A percentile compares a stretch with the other conserved stretches of the same genome.
Conservation (phyloP, 2,113 vertebrate species). For the Ursus arctos region DNA sequence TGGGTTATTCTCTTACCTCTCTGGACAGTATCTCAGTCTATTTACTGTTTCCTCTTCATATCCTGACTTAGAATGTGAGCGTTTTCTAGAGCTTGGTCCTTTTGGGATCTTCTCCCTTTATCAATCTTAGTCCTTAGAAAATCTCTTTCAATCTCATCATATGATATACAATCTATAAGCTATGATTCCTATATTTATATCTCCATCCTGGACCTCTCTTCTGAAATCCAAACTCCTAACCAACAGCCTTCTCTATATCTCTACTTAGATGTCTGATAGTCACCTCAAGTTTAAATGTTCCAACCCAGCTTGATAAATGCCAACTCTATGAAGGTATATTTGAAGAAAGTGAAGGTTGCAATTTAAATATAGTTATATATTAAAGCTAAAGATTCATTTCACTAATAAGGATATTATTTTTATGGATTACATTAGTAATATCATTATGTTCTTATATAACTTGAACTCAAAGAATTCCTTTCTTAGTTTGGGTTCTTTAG, state of each 20-base stretch:
- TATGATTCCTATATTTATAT: not conserved
- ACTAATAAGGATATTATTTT: not conserved
- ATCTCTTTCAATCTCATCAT: not conserved
- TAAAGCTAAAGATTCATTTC: not conserved
- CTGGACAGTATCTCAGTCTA: not conserved
- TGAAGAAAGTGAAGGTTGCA: not conserved
- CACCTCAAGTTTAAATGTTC: not conserved
- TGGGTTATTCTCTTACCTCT: not conserved
- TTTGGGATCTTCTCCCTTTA: not conserved
- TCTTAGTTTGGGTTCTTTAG: not conserved
- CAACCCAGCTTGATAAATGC: not conserved
- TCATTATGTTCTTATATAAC: not conserved
- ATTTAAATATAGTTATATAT: not conserved
- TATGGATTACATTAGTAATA: not conserved
- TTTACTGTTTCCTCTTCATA: not conserved
- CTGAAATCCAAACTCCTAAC: not conserved
- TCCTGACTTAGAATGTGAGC: not conserved
- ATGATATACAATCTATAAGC: accelerated
- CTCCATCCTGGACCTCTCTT: not conserved
- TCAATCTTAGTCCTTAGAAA: not conserved
- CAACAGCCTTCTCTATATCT: not conserved
- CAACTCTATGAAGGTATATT: not conserved
- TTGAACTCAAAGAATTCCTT: not conserved
- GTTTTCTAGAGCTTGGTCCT: not conserved
- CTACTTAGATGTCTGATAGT: not conserved